Evolutionary conservation across 2,888 invertebrate species (phyloP).

Genomic region (Loripinus fragilis): DNA sequence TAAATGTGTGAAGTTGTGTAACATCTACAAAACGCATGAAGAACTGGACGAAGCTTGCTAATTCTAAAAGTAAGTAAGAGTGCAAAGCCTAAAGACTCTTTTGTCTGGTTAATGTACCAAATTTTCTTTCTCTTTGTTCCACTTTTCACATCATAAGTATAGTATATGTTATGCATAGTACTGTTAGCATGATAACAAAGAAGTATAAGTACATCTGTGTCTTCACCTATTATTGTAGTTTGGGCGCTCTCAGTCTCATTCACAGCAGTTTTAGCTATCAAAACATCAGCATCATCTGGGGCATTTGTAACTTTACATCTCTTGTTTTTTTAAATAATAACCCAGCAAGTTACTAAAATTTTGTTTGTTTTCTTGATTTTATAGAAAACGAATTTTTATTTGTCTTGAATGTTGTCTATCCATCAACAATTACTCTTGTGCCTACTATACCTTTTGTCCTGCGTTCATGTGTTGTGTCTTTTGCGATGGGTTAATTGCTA

Average conservation of each 20-base stretch:
- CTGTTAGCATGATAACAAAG: conserved; percentile 57
- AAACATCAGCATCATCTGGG: conserved; percentile 66
- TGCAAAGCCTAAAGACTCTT: too few species aligned
- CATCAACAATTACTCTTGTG: conserved; percentile 49
- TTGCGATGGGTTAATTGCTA: too few species aligned
- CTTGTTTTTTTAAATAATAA: conserved; percentile 28
- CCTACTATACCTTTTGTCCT: too few species aligned
- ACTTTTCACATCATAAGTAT: background rate
- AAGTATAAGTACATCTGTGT: conserved; percentile 70
- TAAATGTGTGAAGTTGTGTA: too few species aligned
- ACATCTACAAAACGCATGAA: too few species aligned
- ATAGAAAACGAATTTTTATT: too few species aligned
- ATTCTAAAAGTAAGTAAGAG: too few species aligned
- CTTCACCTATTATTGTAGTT: conserved; percentile 67
- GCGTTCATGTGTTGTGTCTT: too few species aligned
- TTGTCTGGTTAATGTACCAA: too few species aligned
- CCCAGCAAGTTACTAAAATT: conserved; percentile 57
- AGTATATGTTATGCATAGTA: background rate
- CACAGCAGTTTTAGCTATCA: conserved; percentile 63
- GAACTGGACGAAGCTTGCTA: too few species aligned
- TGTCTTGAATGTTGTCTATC: conserved; percentile 44
- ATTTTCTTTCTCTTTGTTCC: too few species aligned
- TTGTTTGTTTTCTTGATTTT: conserved; percentile 66
- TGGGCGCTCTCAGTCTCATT: conserved; percentile 8
- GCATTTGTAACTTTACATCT: conserved; percentile 52